A percentile compares a stretch with the other conserved stretches of the same genome.
These are phyloP conservation scores for Temnothorax longispinosus DNA, from an alignment of 1,140 invertebrate genomes.

Conservation along the genomic window DNA sequence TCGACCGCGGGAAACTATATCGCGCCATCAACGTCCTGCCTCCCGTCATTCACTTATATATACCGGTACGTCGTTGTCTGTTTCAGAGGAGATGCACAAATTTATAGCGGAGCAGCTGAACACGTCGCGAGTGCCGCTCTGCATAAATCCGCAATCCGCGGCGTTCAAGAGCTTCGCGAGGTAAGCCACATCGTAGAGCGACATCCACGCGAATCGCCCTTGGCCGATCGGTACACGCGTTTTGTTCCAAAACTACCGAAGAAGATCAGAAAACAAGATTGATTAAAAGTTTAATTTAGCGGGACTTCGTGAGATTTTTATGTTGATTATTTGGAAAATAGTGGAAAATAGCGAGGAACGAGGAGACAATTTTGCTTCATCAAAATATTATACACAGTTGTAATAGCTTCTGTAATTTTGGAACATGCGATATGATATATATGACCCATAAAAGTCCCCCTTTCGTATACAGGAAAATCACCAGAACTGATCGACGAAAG, in stretches of 20 bases:
- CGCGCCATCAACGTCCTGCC: conserved; percentile 11
- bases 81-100: conserved; percentile 98
- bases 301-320: too few relatives aligned
- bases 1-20: not conserved
- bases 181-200: conserved; percentile 88
- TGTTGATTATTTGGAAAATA: not conserved
- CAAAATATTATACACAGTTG: not conserved
- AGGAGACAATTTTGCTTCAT: not conserved
- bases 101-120: conserved; percentile 98
- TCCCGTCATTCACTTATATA: conserved; percentile 40
- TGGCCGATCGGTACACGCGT: conserved; percentile 34
- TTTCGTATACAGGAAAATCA: conserved; percentile 43
- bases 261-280: not conserved
- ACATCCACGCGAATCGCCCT: conserved; percentile 43
- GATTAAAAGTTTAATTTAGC: not conserved
- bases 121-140: conserved; percentile 97
- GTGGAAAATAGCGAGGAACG: not conserved
- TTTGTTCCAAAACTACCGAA: conserved; percentile 31
- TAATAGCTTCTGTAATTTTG: conserved; percentile 17
- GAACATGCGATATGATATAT: not conserved
- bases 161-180: conserved; percentile 99
- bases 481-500: conserved; percentile 14
- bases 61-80: conserved; percentile 67
- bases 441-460: conserved; percentile 10
- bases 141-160: conserved; percentile 99